These are phyloP conservation scores for Fabriciana adippe DNA, from an alignment of 2,888 invertebrate genomes.

Conservation along the genomic window DNA sequence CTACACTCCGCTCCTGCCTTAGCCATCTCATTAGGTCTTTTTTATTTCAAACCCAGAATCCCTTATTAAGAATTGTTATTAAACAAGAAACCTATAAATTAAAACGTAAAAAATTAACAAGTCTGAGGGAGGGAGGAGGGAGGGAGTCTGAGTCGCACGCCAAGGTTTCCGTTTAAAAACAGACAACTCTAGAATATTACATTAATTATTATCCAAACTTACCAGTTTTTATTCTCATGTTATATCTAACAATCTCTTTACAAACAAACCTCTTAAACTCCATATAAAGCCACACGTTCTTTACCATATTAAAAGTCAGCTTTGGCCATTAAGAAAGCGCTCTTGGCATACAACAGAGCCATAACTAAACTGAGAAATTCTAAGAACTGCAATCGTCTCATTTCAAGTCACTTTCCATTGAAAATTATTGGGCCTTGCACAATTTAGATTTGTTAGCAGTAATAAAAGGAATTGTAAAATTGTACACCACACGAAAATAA, in stretches of 20 bases:
- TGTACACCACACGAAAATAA: constrained; percentile 16
- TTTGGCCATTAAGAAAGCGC: constrained; percentile 29
- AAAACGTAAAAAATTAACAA: too few relatives aligned
- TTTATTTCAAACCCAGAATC: too few relatives aligned
- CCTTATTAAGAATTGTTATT: too few relatives aligned
- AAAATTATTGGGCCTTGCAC: constrained; percentile 33
- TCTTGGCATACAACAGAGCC: constrained; percentile 27
- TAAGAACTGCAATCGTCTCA: constrained; percentile 24
- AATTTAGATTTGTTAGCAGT: constrained; percentile 29
- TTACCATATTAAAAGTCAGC: constrained; percentile 31
- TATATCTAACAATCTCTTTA: constrained; percentile 1
- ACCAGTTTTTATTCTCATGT: too few relatives aligned
- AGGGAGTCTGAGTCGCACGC: too few relatives aligned
- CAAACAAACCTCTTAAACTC: constrained; percentile 6
- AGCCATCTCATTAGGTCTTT: too few relatives aligned
- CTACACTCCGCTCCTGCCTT: too few relatives aligned
- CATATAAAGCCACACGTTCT: constrained; percentile 22
- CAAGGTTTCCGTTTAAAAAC: too few relatives aligned
- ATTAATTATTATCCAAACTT: too few relatives aligned
- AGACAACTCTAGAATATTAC: too few relatives aligned
- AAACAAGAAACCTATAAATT: too few relatives aligned
- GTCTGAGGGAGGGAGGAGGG: too few relatives aligned
- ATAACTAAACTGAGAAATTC: constrained; percentile 33
- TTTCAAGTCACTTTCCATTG: constrained; percentile 35
- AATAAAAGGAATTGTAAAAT: constrained; percentile 26